These are phyloP conservation scores for Brenthis daphne DNA, from an alignment of 2,888 invertebrate species.

Conservation along the genomic window DNA sequence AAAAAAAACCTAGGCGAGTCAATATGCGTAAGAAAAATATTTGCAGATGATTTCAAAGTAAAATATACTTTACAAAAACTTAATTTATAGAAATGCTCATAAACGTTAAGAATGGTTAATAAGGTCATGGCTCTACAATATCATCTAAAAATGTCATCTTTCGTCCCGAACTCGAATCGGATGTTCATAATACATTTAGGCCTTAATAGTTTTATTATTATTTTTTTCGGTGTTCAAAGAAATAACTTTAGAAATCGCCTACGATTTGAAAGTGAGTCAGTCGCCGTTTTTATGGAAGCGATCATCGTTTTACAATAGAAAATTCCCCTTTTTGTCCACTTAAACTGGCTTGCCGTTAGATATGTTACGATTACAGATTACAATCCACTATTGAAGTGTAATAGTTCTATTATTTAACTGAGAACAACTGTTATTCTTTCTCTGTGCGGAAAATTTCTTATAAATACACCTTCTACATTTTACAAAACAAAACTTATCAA, in stretches of 20 bases:
- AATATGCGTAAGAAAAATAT: conserved; percentile 13
- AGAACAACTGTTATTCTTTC: conserved; percentile 26
- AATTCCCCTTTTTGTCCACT: conserved; percentile 44
- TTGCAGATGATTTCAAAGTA: conserved; percentile 3
- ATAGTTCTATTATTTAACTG: conserved; percentile 32
- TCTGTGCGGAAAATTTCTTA: conserved; percentile 6
- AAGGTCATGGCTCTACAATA: conserved; percentile 28
- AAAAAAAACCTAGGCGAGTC: not conserved
- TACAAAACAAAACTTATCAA: too few relatives aligned
- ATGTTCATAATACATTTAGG: conserved; percentile 35
- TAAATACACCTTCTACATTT: not conserved
- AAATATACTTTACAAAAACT: conserved; percentile 14
- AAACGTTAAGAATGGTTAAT: conserved; percentile 16
- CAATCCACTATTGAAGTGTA: conserved; percentile 23
- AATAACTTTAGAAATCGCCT: conserved; percentile 50
- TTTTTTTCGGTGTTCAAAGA: conserved; percentile 32
- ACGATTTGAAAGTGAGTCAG: conserved; percentile 58
- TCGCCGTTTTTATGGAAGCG: conserved; percentile 48
- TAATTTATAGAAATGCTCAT: conserved; percentile 10
- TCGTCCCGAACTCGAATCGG: conserved; percentile 18
- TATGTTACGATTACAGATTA: conserved; percentile 44
- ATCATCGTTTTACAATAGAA: conserved; percentile 47
- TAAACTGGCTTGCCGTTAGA: conserved; percentile 56
- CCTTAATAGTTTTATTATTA: conserved; percentile 34
- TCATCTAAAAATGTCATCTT: conserved; percentile 30